A percentile compares a stretch with the other conserved stretches of the same genome.
phyloP scores from a whole-genome alignment of 2,113 vertebrate genomes.

The Eupsittula cactorum region DNA sequence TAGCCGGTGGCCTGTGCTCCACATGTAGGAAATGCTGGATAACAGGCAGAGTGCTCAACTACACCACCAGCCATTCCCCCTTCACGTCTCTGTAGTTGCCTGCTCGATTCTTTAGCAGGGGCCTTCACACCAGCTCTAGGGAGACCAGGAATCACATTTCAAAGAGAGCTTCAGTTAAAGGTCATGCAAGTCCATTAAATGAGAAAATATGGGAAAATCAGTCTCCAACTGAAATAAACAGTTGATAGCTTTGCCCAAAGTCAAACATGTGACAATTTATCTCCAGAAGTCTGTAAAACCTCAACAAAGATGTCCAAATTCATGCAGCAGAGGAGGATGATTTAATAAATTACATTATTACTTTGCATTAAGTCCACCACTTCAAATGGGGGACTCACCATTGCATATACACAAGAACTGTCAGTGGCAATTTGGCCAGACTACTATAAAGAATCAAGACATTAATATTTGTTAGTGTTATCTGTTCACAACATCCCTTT shows the following conservation, averaged over 20 bases:
- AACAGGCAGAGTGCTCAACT: background rate
- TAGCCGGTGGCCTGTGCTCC: background rate
- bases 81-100: background rate
- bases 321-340: background rate
- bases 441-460: background rate
- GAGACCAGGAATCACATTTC: background rate
- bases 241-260: background rate
- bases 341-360: background rate
- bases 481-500: background rate
- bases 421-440: background rate
- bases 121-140: background rate
- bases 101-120: background rate
- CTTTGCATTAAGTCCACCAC: background rate
- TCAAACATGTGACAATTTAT: background rate
- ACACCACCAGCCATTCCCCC: background rate
- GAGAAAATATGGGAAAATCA: background rate
- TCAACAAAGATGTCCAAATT: background rate
- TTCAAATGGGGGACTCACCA: background rate
- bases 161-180: background rate
- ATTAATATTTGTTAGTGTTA: background rate
- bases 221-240: background rate
- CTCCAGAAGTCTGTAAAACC: background rate
- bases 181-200: background rate
- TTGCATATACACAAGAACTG: background rate
- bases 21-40: background rate